Evolutionary conservation across 2,888 invertebrate genomes (phyloP).

Genomic region (Melanophora roralis): DNA sequence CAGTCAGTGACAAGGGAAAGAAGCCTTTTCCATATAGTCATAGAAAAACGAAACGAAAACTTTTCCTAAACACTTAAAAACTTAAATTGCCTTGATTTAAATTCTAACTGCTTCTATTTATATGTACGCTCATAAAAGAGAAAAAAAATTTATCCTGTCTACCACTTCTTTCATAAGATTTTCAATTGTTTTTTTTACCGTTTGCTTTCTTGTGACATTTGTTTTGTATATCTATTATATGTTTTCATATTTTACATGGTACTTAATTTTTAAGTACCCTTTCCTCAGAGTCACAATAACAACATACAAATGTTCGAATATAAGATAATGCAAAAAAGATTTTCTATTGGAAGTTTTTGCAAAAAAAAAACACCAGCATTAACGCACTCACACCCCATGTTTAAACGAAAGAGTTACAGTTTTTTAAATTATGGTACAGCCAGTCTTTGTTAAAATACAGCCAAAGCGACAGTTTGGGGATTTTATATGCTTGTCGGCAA

Average conservation of each 20-base stretch:
- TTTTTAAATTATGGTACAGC: constrained; percentile 11
- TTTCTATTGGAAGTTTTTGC: no score
- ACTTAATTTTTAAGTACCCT: constrained; percentile 64
- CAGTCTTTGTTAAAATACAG: constrained; percentile 28
- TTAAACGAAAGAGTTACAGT: neutral
- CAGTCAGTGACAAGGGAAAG: no score
- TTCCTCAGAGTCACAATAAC: constrained; percentile 43
- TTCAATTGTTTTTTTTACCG: constrained; percentile 39
- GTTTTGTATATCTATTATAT: constrained; percentile 60
- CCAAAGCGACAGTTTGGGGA: constrained; percentile 26
- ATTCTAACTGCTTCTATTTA: neutral
- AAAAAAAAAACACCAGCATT: no score
- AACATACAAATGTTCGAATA: neutral
- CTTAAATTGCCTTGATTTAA: no score
- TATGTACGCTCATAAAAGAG: neutral
- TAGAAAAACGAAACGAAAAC: neutral
- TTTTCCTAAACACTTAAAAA: neutral
- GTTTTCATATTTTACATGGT: constrained; percentile 64
- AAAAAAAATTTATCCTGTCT: constrained; percentile 46
- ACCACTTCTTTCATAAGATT: constrained; percentile 57
- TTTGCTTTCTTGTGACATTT: constrained; percentile 51
- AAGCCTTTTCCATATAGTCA: neutral
- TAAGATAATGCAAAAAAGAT: no score
- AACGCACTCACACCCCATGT: neutral
- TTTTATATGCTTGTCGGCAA: constrained; percentile 38